A percentile compares a stretch with the other conserved stretches of the same genome.
Conservation (phyloP, 1,140 invertebrate species). For the Drosophila cardini region DNA sequence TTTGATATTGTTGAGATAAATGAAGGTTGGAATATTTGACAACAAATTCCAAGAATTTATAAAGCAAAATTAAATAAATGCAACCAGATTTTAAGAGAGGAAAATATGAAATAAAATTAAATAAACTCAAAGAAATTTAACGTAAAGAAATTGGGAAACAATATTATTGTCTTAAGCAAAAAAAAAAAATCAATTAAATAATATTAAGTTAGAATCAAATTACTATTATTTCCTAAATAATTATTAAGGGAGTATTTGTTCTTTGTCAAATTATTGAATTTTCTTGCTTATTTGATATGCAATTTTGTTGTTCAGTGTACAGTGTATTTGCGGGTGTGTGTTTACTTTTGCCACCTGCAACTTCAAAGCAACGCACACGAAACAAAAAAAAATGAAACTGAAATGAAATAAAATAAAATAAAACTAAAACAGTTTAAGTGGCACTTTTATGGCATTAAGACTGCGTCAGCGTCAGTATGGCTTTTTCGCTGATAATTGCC, state of each 20-base stretch:
- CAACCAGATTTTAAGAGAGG: too few relatives aligned
- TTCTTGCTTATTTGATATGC: neutral
- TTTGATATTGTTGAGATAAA: too few relatives aligned
- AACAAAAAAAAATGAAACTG: conserved; percentile 31
- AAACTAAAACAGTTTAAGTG: conserved; percentile 82
- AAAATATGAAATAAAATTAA: too few relatives aligned
- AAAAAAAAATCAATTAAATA: neutral
- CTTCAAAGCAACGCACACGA: conserved; percentile 48
- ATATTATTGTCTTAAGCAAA: too few relatives aligned
- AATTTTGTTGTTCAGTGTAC: conserved; percentile 16
- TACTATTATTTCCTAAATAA: neutral
- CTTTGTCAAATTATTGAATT: neutral
- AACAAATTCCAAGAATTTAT: too few relatives aligned
- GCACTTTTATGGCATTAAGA: conserved; percentile 75
- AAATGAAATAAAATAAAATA: conserved; percentile 42
- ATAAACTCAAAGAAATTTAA: too few relatives aligned
- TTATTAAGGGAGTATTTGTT: neutral
- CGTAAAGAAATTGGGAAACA: too few relatives aligned
- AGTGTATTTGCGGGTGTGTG: neutral
- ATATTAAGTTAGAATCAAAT: neutral
- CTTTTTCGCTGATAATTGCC: conserved; percentile 65
- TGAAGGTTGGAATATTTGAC: too few relatives aligned
- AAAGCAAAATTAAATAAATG: too few relatives aligned
- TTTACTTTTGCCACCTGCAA: conserved; percentile 54
- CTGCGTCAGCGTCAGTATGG: conserved; percentile 8